Base-by-base conservation (phyloP, 2,888 invertebrate genomes). In the Harpagoxenus sublaevis region DNA sequence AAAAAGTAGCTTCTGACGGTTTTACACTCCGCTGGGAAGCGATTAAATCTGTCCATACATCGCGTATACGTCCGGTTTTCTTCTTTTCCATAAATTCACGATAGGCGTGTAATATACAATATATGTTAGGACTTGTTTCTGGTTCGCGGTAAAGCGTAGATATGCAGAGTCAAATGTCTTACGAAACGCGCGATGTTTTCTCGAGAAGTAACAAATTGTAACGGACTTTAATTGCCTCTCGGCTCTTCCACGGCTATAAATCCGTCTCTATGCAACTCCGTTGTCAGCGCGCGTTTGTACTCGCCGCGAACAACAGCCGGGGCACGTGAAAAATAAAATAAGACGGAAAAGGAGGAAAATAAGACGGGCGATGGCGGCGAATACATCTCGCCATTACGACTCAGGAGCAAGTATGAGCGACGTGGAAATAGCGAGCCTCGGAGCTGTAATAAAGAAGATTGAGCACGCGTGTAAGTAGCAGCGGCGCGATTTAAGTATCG, bases 381-480 rank as follows among this genome's bases (percentile, higher is more conserved):
- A 73, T 73, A 81, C 79, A 60, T 79, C 74, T 79, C 79, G 57
- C 74, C 48, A 60, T 81, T 73, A 81, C 48, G 79, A 74, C 79
- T 60, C 74, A 39, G 79, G 39, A 81, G 79, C 79, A 39, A 73
- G 73, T 81, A 60, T 60, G 79, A 81, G 74, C 74, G 79, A 81
- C 79, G 79, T 81, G 74, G 48, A 81, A 81, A 81, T 71, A 39
- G 79, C 79, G 74, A 81, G 57, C 57, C 60, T 79, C 73, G 28
- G 57, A 73, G 79, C 74, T 60, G 42, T 73, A 81, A 81, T 81
- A 81, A 73, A 81, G 74, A 73, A 73, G 79, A 81, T 81, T 73
- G 57, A 60, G 73, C 74, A 73, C 74, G 79, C 73, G 60, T 81
- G 45, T 81, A 81, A 81, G 74, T 51, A 60, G 73, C 79, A 73